Percentiles rank a stretch among this genome's conserved stretches.
phyloP scores from a whole-genome alignment of 2,113 vertebrate genomes.

The Phrynosoma platyrhinos region DNA sequence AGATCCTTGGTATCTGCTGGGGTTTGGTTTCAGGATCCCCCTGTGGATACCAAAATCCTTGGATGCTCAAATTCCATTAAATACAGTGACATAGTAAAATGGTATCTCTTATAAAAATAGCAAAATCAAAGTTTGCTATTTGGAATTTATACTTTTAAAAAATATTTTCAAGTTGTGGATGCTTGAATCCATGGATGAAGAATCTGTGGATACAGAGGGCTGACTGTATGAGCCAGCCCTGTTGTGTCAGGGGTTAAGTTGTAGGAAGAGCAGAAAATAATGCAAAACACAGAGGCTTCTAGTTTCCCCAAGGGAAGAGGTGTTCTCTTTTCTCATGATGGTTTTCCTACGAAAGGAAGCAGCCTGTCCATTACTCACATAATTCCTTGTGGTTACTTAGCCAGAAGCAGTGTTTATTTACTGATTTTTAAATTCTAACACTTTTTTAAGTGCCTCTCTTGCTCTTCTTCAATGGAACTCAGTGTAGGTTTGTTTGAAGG shows the following conservation, averaged over 20 bases:
- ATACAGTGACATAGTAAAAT: no score
- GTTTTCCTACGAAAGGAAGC: constrained; percentile 51
- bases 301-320: constrained; percentile 29
- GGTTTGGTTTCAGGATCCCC: no score
- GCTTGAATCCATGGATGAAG: no score
- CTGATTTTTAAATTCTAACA: not conserved
- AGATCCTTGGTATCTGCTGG: no score
- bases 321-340: constrained; percentile 32
- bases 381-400: constrained; percentile 50
- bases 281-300: not conserved
- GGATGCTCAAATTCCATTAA: no score
- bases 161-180: no score
- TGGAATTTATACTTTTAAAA: no score
- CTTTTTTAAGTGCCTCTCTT: not conserved
- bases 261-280: constrained; percentile 28
- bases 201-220: no score
- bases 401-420: constrained; percentile 9
- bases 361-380: constrained; percentile 42
- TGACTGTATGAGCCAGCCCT: not conserved
- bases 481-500: not conserved
- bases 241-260: constrained; percentile 58
- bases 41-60: no score
- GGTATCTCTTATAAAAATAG: no score
- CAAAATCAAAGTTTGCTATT: no score
- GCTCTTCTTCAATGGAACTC: not conserved